These are phyloP conservation scores for Halcyon malimbica DNA, from an alignment of 2,113 vertebrate genomes.

Conservation along the genomic window DNA sequence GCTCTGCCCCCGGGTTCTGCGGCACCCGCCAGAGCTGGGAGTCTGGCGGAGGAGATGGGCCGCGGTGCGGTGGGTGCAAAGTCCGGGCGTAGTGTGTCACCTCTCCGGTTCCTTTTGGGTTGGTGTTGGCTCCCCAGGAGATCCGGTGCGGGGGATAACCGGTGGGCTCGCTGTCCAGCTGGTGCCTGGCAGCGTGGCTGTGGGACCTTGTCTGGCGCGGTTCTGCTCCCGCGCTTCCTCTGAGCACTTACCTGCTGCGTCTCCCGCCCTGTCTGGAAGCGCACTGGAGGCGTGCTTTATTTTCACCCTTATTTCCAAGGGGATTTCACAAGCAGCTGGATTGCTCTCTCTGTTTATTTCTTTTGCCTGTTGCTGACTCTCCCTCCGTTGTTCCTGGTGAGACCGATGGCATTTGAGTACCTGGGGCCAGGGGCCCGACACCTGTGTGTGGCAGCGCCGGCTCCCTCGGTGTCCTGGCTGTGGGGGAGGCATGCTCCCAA, in stretches of 20 bases:
- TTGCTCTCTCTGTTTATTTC: background rate
- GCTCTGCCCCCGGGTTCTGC: too few species aligned
- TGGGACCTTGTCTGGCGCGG: rapidly evolving
- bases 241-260: background rate
- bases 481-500: background rate
- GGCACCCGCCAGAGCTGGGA: rapidly evolving
- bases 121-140: rapidly evolving
- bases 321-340: background rate
- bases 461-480: background rate
- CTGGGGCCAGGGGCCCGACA: background rate
- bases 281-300: rapidly evolving
- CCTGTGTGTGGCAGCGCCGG: background rate
- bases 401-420: too few species aligned
- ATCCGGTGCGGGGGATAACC: rapidly evolving
- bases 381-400: background rate
- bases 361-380: background rate
- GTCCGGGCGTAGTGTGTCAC: background rate
- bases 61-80: background rate
- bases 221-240: background rate
- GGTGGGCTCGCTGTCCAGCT: rapidly evolving
- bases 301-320: background rate
- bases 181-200: background rate
- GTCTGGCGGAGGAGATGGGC: rapidly evolving
- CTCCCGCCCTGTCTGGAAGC: background rate
- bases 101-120: background rate